Conservation (phyloP, 2,888 invertebrate species). For the Lagria hirta region DNA sequence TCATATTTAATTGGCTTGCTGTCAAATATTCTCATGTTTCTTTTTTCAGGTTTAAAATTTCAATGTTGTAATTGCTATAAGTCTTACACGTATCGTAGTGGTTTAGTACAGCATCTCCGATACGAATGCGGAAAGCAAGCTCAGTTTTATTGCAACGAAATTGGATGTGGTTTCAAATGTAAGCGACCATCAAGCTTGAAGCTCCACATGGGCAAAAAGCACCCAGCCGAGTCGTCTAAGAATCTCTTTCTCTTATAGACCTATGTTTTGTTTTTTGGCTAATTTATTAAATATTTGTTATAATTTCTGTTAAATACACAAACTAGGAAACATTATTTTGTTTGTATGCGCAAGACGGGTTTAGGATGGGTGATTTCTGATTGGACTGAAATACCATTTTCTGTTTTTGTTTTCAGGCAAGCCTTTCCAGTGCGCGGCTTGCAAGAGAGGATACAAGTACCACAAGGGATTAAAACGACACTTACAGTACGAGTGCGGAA, state of each 20-base stretch:
- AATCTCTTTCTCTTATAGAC: too few relatives aligned
- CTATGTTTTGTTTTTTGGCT: too few relatives aligned
- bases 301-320: too few relatives aligned
- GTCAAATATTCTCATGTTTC: too few relatives aligned
- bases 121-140: constrained; percentile 37
- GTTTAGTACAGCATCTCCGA: constrained; percentile 24
- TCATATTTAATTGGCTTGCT: too few relatives aligned
- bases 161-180: constrained; percentile 29
- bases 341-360: too few relatives aligned
- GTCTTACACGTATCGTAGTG: neutral
- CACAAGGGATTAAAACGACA: constrained; percentile 13
- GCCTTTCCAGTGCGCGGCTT: constrained; percentile 32
- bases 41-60: neutral
- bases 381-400: neutral
- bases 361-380: too few relatives aligned
- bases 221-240: too few relatives aligned
- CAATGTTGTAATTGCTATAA: neutral
- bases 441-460: constrained; percentile 8
- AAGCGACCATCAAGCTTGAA: constrained; percentile 29
- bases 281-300: too few relatives aligned
- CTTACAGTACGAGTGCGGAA: constrained; percentile 51
- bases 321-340: too few relatives aligned
- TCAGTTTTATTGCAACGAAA: constrained; percentile 25
- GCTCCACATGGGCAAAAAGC: too few relatives aligned
- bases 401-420: constrained; percentile 9